phyloP scores from a whole-genome alignment of 2,113 vertebrate species.

The Ranitomeya variabilis region DNA sequence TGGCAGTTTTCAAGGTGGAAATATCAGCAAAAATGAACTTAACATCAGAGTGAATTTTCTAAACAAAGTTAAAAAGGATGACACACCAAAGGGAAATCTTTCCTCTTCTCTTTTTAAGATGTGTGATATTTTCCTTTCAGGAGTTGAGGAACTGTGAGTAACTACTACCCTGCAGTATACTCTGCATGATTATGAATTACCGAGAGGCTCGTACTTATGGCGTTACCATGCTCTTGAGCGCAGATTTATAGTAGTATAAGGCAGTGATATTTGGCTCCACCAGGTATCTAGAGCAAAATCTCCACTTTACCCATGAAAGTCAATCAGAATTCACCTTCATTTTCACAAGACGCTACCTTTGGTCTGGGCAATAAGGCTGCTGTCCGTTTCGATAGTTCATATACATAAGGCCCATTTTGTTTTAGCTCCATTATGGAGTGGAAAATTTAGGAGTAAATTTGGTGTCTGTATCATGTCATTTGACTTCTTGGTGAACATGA shows the following conservation, averaged over 20 bases:
- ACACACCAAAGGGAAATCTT: conserved; percentile 22
- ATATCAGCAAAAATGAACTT: conserved; percentile 24
- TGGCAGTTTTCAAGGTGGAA: background rate
- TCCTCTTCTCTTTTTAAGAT: background rate
- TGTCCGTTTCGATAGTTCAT: too few species aligned
- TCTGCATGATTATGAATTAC: background rate
- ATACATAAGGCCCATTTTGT: too few species aligned
- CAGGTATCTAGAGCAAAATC: background rate
- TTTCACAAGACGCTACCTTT: too few species aligned
- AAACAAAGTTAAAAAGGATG: conserved; percentile 33
- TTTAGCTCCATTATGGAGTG: too few species aligned
- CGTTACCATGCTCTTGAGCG: background rate
- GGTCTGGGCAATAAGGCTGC: too few species aligned
- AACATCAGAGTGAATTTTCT: conserved; percentile 31
- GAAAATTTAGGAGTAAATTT: too few species aligned
- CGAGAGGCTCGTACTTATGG: background rate
- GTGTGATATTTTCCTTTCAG: conserved; percentile 14
- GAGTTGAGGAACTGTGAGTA: background rate
- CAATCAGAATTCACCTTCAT: too few species aligned
- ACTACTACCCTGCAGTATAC: background rate
- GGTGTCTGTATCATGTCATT: too few species aligned
- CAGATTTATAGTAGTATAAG: background rate
- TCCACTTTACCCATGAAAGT: too few species aligned
- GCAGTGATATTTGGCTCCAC: background rate
- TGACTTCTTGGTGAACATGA: too few species aligned